These are phyloP conservation scores for Atherinomorus stipes DNA, from an alignment of 2,113 vertebrate species.

Conservation along the genomic window DNA sequence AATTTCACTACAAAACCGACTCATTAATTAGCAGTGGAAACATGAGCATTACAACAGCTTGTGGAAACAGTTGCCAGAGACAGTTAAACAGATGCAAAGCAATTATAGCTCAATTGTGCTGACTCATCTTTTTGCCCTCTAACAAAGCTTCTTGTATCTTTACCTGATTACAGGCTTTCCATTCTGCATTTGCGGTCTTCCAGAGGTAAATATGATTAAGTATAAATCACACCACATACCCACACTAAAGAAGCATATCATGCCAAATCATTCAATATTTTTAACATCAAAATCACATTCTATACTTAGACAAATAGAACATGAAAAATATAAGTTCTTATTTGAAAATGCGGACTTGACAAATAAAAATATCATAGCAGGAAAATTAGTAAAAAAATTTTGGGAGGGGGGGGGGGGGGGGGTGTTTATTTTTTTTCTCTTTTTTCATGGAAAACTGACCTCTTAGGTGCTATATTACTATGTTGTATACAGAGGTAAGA, in stretches of 20 bases:
- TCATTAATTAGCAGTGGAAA: not conserved
- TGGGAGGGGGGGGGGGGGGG: no score
- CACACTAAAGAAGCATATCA: no score
- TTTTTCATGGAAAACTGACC: slow-evolving; percentile 1
- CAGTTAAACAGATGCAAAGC: not conserved
- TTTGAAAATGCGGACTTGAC: no score
- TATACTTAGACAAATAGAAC: not conserved
- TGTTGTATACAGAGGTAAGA: not conserved
- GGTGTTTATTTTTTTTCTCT: no score
- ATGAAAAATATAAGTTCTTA: not conserved
- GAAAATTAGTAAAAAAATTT: no score
- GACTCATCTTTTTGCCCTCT: not conserved
- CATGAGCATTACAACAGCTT: not conserved
- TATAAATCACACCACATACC: no score
- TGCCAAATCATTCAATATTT: no score
- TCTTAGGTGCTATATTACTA: not conserved
- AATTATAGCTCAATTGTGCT: not conserved
- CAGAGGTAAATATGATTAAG: no score
- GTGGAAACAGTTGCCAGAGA: not conserved
- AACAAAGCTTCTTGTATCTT: not conserved
- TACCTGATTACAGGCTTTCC: not conserved
- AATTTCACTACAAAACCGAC: not conserved
- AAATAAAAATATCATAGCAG: no score
- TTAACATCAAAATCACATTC: no score
- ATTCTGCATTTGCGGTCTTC: no score